phyloP scores from a whole-genome alignment of 2,888 invertebrate species.

The Drosophila borborema region DNA sequence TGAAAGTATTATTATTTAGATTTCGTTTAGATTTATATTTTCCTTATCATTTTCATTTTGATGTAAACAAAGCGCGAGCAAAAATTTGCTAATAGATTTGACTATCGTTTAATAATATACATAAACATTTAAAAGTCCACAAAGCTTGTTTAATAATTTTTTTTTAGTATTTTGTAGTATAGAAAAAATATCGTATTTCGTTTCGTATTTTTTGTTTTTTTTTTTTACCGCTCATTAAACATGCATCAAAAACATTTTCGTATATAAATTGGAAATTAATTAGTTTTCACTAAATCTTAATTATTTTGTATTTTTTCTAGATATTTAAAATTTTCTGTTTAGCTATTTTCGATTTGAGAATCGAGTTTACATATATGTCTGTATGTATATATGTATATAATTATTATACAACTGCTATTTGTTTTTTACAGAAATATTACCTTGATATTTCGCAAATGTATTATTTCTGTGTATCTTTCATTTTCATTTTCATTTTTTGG shows the following conservation, averaged over 20 bases:
- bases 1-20: conserved; percentile 54
- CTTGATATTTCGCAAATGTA: conserved; percentile 28
- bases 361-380: conserved; percentile 26
- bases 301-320: conserved; percentile 28
- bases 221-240: conserved; percentile 56
- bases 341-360: conserved; percentile 43
- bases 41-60: background rate
- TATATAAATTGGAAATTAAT: conserved; percentile 67
- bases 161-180: conserved; percentile 60
- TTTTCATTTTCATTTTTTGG: conserved; percentile 4
- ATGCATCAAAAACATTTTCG: conserved; percentile 52
- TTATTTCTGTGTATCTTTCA: conserved; percentile 21
- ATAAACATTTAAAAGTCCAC: conserved; percentile 65
- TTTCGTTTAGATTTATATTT: conserved; percentile 27
- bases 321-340: conserved; percentile 41
- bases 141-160: conserved; percentile 56
- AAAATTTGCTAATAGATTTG: conserved; percentile 84
- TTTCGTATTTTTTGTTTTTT: conserved; percentile 7
- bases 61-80: conserved; percentile 82
- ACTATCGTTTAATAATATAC: conserved; percentile 65
- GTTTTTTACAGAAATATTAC: conserved; percentile 29
- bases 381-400: conserved; percentile 15
- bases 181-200: conserved; percentile 72
- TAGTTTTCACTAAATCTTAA: conserved; percentile 23
- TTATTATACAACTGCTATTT: conserved; percentile 11